Evolutionary conservation across 2,888 invertebrate species (phyloP).

Genomic region (Zaprionus obscuricornis): DNA sequence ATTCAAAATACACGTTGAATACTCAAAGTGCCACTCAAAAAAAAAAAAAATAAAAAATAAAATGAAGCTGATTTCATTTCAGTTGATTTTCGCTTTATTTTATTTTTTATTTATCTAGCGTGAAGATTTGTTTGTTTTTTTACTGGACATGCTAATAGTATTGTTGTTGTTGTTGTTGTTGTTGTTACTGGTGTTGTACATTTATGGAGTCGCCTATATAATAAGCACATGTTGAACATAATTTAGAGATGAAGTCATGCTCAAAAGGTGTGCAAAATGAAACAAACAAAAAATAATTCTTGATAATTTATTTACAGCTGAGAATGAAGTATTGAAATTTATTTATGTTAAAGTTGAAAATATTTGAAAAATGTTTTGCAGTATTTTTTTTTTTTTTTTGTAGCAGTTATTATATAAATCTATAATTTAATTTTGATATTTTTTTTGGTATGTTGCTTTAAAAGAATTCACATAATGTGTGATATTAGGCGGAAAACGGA

Average conservation of each 20-base stretch:
- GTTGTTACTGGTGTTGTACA: constrained; percentile 32
- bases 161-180: constrained; percentile 14
- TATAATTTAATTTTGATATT: too few relatives aligned
- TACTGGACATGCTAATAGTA: constrained; percentile 8
- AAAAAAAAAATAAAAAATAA: too few relatives aligned
- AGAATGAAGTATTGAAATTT: not conserved
- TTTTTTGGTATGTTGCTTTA: too few relatives aligned
- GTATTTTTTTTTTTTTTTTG: constrained; percentile 1
- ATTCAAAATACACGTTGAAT: constrained; percentile 34
- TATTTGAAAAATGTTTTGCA: constrained; percentile 6
- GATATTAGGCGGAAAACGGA: not conserved
- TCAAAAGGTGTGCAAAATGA: constrained; percentile 43
- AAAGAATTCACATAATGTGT: not conserved
- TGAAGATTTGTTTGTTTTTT: too few relatives aligned
- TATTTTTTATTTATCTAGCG: constrained; percentile 27
- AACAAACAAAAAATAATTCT: constrained; percentile 5
- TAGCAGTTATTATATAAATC: not conserved
- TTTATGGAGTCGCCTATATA: constrained; percentile 29
- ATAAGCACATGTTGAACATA: constrained; percentile 46
- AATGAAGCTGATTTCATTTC: constrained; percentile 21
- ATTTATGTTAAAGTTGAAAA: constrained; percentile 18
- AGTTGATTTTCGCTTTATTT: constrained; percentile 2
- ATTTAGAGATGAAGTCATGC: constrained; percentile 59
- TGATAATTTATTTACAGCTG: too few relatives aligned
- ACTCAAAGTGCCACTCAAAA: constrained; percentile 36